A percentile compares a stretch with the other conserved stretches of the same genome.
phyloP scores from a whole-genome alignment of 2,797 vertebrate species.

The Sebastes paucispinis region DNA sequence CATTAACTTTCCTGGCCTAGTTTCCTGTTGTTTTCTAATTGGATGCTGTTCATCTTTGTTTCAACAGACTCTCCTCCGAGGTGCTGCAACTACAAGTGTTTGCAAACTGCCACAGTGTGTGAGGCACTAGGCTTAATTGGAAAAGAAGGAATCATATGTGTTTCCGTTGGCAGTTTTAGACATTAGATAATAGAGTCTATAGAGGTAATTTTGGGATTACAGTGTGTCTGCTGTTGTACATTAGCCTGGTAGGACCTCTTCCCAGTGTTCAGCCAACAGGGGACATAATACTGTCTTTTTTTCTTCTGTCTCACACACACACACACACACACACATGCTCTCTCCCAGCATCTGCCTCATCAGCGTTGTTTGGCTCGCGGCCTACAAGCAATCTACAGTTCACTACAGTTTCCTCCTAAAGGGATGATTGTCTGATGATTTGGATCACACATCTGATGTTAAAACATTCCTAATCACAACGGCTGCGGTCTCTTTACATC shows the following conservation, averaged over 20 bases:
- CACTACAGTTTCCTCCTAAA: constrained; percentile 11
- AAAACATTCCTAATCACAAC: constrained; percentile 23
- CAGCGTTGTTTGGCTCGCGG: constrained; percentile 36
- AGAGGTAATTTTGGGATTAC: neutral
- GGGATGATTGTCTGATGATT: constrained; percentile 3
- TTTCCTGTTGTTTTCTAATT: neutral
- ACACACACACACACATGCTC: neutral
- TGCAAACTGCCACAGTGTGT: neutral
- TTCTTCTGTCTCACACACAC: neutral
- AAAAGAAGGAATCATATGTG: neutral
- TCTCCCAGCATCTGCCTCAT: constrained; percentile 34
- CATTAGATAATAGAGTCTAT: neutral
- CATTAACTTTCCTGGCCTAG: neutral
- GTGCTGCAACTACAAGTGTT: neutral
- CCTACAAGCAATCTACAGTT: constrained; percentile 27
- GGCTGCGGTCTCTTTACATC: constrained; percentile 19
- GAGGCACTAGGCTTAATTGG: neutral
- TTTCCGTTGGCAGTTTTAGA: neutral
- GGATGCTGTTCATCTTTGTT: neutral
- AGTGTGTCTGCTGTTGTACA: neutral
- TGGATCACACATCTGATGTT: constrained; percentile 31
- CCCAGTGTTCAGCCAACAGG: neutral
- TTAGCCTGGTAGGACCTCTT: neutral
- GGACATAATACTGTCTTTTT: neutral
- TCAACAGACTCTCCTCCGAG: neutral